A percentile compares a stretch with the other conserved stretches of the same genome.
Conservation (phyloP, 2,797 vertebrate genomes). For the Sitta carolinensis region DNA sequence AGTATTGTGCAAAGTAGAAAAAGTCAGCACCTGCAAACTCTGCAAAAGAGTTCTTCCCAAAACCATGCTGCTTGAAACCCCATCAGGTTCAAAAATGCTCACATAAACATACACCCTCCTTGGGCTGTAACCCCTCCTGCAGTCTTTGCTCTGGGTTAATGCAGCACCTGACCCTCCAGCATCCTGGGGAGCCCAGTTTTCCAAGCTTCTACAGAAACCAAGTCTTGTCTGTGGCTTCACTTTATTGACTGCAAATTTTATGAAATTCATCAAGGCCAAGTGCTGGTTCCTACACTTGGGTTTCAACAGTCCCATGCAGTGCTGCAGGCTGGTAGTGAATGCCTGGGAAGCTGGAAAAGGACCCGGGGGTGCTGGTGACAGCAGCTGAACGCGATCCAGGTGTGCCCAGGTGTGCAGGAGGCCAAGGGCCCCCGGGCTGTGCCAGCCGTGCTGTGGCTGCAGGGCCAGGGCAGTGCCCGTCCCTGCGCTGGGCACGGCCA, state of each 20-base stretch:
- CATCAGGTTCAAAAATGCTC: neutral
- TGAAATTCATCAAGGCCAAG: neutral
- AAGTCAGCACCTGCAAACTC: neutral
- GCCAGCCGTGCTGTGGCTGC: neutral
- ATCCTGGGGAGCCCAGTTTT: neutral
- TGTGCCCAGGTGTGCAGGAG: neutral
- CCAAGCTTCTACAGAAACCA: neutral
- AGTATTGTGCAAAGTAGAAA: neutral
- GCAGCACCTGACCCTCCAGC: neutral
- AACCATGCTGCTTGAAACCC: neutral
- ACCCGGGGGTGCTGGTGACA: neutral
- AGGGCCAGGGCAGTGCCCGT: neutral
- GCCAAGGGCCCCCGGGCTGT: neutral
- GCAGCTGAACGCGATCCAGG: rapidly evolving
- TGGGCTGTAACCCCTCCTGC: neutral
- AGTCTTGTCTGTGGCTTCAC: neutral
- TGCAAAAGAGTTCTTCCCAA: neutral
- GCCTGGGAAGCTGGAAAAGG: neutral
- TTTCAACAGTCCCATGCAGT: rapidly evolving
- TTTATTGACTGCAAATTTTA: neutral
- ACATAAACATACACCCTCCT: neutral
- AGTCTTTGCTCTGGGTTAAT: neutral
- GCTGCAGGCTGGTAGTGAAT: neutral
- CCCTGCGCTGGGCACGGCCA: neutral
- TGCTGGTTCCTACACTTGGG: rapidly evolving